Base-by-base conservation (phyloP, 2,888 invertebrate species). In the Allacma fusca region DNA sequence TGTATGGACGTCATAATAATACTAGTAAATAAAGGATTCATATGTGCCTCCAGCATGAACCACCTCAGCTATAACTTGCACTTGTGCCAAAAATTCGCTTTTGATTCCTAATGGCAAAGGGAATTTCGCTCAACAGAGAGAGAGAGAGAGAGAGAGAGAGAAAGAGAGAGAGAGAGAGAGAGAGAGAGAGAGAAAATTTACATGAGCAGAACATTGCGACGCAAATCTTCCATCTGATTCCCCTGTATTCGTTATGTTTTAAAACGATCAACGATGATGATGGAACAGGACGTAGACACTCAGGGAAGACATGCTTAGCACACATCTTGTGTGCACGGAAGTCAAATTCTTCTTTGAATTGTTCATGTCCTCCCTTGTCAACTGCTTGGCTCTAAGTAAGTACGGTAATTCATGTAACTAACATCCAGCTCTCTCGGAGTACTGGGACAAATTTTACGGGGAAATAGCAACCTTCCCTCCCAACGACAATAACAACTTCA, bases 341-440 rank as follows among this genome's bases (percentile, higher is more conserved):
- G 50, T 50, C 2, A 50, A 50, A 50, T 50, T 50, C 9, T n/a
- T 50, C 9, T 40, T 13, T 40, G 50, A 16, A 19, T n/a, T 13
- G 19, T 50, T 50, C 50, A n/a, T 50, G 50, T 50, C 50, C 50
- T 50, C 50, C 50, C 50, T 50, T 50, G 50, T 50, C 50, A 50
- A 50, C 16, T 50, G 19, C 19, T 50, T 50, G 50, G 50, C 50
- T 50, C 50, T 50, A n/a, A 13, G n/a, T n/a, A 50, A 50, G 50
- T 19, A 50, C n/a, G n/a, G n/a, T n/a, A n/a, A 50, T 50, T 19
- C 9, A 50, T 50, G 50, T 34, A 34, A 9, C 34, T 7, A 34
- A 9, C 9, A 4, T 34, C 9, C 5, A 7, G 5, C 9, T 34
- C 34, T 34, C 9, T 4, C 34, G 34, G 34, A 9, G 34, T 34